Percentiles rank a stretch among this genome's conserved stretches.
Evolutionary conservation across 2,797 vertebrate species (phyloP).

Genomic region (Hydrocynus forskahlii): DNA sequence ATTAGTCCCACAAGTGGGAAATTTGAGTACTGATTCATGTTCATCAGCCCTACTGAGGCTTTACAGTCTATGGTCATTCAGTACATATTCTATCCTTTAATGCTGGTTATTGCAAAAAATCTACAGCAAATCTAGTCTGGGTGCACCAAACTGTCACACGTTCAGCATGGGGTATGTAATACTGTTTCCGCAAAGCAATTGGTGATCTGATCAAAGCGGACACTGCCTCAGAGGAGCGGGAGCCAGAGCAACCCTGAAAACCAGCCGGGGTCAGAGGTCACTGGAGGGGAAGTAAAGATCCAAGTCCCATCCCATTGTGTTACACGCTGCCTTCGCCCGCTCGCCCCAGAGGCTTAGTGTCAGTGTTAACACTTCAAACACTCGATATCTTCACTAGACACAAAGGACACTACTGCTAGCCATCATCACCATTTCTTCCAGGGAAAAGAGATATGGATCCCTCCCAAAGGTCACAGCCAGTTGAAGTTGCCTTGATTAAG

Average conservation of each 20-base stretch:
- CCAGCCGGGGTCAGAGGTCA: constrained; percentile 79
- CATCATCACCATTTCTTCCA: constrained; percentile 79
- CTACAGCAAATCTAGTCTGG: constrained; percentile 14
- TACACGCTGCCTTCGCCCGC: constrained; percentile 78
- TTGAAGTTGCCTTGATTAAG: constrained; percentile 82
- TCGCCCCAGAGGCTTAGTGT: constrained; percentile 82
- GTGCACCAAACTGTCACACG: constrained; percentile 35
- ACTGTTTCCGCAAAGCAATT: constrained; percentile 51
- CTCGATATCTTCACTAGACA: constrained; percentile 84
- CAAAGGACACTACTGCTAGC: constrained; percentile 82
- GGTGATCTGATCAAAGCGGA: constrained; percentile 75
- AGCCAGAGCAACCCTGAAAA: constrained; percentile 75
- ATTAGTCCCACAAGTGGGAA: neutral
- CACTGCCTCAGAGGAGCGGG: constrained; percentile 73
- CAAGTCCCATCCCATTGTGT: constrained; percentile 82
- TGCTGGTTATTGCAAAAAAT: constrained; percentile 18
- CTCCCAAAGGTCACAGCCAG: constrained; percentile 80
- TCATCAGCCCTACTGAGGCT: neutral
- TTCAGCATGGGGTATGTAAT: constrained; percentile 49
- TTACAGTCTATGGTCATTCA: neutral
- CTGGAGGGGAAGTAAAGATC: constrained; percentile 78
- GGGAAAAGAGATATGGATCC: constrained; percentile 80
- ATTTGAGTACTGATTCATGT: too few relatives aligned
- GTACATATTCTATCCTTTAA: neutral
- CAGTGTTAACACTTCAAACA: constrained; percentile 86